Conservation (phyloP, 2,113 vertebrate genomes). For the Phyllostomus discolor region DNA sequence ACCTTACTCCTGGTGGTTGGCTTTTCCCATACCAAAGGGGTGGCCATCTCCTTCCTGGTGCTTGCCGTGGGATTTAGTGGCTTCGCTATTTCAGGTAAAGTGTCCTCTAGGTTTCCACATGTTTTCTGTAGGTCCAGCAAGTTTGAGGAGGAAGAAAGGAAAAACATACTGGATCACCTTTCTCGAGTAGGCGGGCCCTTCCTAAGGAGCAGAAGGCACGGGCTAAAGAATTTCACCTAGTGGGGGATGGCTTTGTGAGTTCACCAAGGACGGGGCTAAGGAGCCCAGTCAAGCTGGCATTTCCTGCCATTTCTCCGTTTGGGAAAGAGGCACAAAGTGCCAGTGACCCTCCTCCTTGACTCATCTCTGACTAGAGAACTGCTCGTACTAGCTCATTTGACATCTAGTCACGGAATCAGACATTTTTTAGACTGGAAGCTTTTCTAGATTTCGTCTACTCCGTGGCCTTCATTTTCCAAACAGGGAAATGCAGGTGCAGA, state of each 20-base stretch:
- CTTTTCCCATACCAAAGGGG: conserved; percentile 93
- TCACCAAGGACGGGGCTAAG: background rate
- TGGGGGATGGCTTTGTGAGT: background rate
- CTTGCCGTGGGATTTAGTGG: conserved; percentile 98
- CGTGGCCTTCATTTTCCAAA: background rate
- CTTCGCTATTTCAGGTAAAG: conserved; percentile 97
- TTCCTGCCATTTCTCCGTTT: background rate
- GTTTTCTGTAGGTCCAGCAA: background rate
- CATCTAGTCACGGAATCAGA: background rate
- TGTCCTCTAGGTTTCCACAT: background rate
- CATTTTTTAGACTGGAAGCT: background rate
- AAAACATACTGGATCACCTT: background rate
- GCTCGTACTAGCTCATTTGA: background rate
- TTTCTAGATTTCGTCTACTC: background rate
- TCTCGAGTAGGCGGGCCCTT: background rate
- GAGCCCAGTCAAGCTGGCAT: background rate
- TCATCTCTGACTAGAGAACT: background rate
- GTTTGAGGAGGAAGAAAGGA: background rate
- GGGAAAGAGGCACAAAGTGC: background rate
- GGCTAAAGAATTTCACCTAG: background rate
- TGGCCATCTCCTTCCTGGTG: conserved; percentile 96
- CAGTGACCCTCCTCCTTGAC: background rate
- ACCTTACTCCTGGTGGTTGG: conserved; percentile 96
- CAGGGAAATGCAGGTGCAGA: background rate
- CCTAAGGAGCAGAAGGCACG: background rate